Conservation (phyloP, 30 jellyfish, hydroid and myxozoan species). For the Hydra vulgaris region DNA sequence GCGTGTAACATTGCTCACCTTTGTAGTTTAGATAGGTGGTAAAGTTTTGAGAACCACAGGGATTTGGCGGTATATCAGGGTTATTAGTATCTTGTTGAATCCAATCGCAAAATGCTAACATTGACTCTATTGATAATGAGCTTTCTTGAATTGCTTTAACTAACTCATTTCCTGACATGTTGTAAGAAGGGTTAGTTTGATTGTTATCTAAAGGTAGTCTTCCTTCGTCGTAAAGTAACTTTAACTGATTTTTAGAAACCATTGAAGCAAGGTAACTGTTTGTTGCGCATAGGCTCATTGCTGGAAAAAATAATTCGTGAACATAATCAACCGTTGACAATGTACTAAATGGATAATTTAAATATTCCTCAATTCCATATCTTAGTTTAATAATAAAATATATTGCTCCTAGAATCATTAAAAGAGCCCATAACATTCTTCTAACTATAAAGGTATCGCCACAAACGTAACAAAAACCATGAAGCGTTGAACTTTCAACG, state of each 20-base stretch:
- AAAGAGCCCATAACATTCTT: constrained; percentile 67
- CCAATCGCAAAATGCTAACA: constrained; percentile 66
- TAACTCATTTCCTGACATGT: constrained; percentile 60
- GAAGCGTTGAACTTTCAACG: constrained; percentile 83
- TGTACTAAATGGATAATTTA: constrained; percentile 80
- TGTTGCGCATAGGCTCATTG: constrained; percentile 66
- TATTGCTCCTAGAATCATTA: constrained; percentile 72
- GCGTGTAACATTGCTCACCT: constrained; percentile 84
- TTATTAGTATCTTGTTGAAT: constrained; percentile 50
- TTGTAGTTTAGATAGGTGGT: constrained; percentile 40
- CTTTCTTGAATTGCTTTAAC: constrained; percentile 35
- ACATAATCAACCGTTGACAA: constrained; percentile 76
- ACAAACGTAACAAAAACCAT: constrained; percentile 84
- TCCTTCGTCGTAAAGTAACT: constrained; percentile 10
- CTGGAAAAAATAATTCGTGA: constrained; percentile 65
- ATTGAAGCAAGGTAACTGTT: constrained; percentile 55
- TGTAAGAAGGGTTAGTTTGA: constrained; percentile 23
- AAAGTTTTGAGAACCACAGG: constrained; percentile 46
- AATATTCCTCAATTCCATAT: constrained; percentile 54
- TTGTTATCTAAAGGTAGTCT: constrained; percentile 19
- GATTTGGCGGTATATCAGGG: constrained; percentile 22
- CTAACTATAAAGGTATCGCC: constrained; percentile 72
- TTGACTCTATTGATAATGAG: constrained; percentile 47
- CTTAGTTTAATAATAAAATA: constrained; percentile 62
- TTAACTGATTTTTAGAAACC: constrained; percentile 36